Conservation (phyloP, 2,888 invertebrate species). For the Drosophila maculinotata region DNA sequence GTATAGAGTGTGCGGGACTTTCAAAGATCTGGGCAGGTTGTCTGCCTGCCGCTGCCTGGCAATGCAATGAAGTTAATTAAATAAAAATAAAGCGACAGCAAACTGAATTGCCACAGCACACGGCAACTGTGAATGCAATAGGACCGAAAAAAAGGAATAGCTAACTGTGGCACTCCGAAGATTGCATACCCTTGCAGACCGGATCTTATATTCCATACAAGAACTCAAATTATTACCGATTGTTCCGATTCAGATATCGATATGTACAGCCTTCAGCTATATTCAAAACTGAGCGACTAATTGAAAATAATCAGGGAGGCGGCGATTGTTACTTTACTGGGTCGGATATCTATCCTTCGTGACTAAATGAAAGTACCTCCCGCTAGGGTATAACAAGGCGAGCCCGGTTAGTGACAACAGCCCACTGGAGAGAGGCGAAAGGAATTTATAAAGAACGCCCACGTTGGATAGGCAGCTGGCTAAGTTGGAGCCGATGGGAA, state of each 20-base stretch:
- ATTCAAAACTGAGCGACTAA: no score
- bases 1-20: conserved; percentile 1
- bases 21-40: conserved; percentile 39
- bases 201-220: no score
- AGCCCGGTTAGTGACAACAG: conserved; percentile 29
- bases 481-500: conserved; percentile 38
- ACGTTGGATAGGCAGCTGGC: conserved; percentile 47
- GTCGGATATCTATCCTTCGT: no score
- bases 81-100: conserved; percentile 75
- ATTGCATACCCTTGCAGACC: neutral
- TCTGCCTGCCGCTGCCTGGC: conserved; percentile 31
- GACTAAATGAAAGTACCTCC: neutral
- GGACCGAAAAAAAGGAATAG: neutral
- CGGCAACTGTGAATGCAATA: conserved; percentile 19
- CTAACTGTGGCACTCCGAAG: neutral
- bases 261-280: no score
- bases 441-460: conserved; percentile 51
- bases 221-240: no score
- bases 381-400: conserved; percentile 16
- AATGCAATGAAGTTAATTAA: conserved; percentile 77
- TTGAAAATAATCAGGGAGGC: no score
- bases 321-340: no score
- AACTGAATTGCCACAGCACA: conserved; percentile 66
- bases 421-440: conserved; percentile 7
- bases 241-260: neutral